Evolutionary conservation across 2,888 invertebrate genomes (phyloP).

Genomic region (Lordiphosa andalusiaca): DNA sequence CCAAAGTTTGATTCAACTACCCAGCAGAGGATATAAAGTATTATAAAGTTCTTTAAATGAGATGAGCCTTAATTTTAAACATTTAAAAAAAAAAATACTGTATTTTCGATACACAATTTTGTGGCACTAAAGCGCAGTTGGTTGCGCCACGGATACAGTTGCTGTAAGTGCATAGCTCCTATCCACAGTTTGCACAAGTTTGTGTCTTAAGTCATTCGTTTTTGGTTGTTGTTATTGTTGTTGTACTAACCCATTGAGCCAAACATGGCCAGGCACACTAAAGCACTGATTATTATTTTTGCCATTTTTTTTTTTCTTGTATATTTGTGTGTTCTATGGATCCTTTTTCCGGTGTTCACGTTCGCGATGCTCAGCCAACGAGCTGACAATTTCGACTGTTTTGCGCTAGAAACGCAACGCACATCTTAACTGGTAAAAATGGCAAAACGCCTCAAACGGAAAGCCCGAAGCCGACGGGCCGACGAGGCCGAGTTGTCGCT

Average conservation of each 20-base stretch:
- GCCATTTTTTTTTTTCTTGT: conserved; percentile 63
- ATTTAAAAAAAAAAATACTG: no score
- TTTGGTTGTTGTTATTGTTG: conserved; percentile 9
- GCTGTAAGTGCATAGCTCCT: no score
- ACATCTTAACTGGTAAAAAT: conserved; percentile 61
- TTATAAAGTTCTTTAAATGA: no score
- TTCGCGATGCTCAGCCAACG: conserved; percentile 66
- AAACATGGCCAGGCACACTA: conserved; percentile 75
- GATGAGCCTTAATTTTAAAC: no score
- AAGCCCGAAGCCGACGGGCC: conserved; percentile 20
- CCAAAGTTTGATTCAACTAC: no score
- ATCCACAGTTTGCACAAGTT: conserved; percentile 26
- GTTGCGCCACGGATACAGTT: no score
- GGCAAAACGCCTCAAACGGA: conserved; percentile 18
- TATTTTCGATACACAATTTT: no score
- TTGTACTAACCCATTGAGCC: conserved; percentile 76
- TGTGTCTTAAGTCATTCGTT: conserved; percentile 37
- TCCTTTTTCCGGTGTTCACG: conserved; percentile 30
- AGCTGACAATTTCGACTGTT: conserved; percentile 75
- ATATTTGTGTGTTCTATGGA: conserved; percentile 27
- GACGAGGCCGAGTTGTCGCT: conserved; percentile 28
- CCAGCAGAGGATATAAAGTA: no score
- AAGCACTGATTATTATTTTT: conserved; percentile 71
- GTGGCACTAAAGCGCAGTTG: no score
- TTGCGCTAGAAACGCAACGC: conserved; percentile 61